Evolutionary conservation across 2,888 invertebrate genomes (phyloP).

Genomic region (Acheta domesticus): DNA sequence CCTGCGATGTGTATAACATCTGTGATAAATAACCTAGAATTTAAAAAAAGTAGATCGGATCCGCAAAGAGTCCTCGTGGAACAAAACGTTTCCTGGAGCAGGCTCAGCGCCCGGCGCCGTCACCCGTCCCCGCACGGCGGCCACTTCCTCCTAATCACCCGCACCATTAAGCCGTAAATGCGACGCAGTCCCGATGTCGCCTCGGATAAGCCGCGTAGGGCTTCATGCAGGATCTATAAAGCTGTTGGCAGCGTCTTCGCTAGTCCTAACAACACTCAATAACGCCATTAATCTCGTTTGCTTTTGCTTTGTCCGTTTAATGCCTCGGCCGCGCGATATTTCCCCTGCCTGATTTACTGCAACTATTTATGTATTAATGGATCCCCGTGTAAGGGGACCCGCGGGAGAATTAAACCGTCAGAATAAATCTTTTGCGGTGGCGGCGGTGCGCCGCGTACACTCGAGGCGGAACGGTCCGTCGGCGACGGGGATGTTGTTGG

Average conservation of each 20-base stretch:
- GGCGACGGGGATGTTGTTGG: not conserved
- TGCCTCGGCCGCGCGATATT: constrained; percentile 1
- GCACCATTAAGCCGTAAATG: not conserved
- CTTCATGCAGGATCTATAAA: constrained; percentile 18
- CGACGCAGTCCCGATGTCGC: not conserved
- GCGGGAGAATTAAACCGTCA: constrained; percentile 7
- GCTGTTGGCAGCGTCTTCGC: constrained; percentile 18
- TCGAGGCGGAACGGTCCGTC: not conserved
- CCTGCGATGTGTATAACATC: too few species aligned
- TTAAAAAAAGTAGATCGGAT: too few species aligned
- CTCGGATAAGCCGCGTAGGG: not conserved
- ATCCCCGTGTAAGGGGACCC: constrained; percentile 18
- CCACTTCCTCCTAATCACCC: not conserved
- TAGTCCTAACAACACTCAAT: not conserved
- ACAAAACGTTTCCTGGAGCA: too few species aligned
- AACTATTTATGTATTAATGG: constrained; percentile 18
- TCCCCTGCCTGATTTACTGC: constrained; percentile 18
- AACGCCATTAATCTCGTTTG: constrained; percentile 18
- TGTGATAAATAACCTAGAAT: too few species aligned
- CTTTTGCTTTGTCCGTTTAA: constrained; percentile 5
- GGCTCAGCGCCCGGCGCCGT: too few species aligned
- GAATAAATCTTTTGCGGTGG: not conserved
- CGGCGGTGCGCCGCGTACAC: not conserved
- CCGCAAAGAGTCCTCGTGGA: too few species aligned
- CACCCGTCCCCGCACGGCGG: not conserved